Base-by-base conservation (phyloP, 2,888 invertebrate species). In the Morpho deidamia region DNA sequence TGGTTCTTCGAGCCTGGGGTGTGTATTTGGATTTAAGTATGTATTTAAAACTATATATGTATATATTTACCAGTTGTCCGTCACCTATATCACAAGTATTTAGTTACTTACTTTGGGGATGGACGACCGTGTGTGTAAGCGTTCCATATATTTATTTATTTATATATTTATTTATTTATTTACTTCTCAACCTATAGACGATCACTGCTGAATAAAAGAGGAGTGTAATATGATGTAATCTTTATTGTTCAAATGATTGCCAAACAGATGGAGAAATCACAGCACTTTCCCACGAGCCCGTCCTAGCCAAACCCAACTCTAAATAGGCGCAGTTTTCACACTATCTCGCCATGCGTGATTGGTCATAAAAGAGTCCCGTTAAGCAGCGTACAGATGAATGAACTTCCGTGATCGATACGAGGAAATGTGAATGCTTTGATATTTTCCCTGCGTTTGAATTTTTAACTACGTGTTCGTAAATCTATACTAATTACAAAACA, bases 261-360 rank as follows among this genome's bases (percentile, higher is more conserved):
- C 44, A 53, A 58, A 55, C 46, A 42, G 35, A 44, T 55, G 55
- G 58, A 56, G 59, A 51, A 56, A 49, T 14, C 56, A 60, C 14
- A 48, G 57, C 51, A 49, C 63, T 71, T 83, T 83, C 84, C 83
- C 84, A 85, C 79, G 81, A 55, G 70, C 79, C 79, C 62, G 75
- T 72, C 77, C 80, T 74, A 72, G 76, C 83, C 86, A 71, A 76
- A 71, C 79, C 85, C 80, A 78, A 57, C 58, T 65, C 71, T 60
- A 68, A 69, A 68, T 70, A 62, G 63, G 56, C 58, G 55, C 76
- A 76, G 76, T 83, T 86, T 86, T 86, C 85, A 82, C 87, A 78
- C 85, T 69, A 73, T 76, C 73, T 66, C 71, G 81, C 75, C 70
- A 66, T 71, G 81, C 73, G 67, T 74, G 73, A 84, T 71, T 70